phyloP scores from a whole-genome alignment of 2,797 vertebrate genomes.

The Sebastes flavidus region DNA sequence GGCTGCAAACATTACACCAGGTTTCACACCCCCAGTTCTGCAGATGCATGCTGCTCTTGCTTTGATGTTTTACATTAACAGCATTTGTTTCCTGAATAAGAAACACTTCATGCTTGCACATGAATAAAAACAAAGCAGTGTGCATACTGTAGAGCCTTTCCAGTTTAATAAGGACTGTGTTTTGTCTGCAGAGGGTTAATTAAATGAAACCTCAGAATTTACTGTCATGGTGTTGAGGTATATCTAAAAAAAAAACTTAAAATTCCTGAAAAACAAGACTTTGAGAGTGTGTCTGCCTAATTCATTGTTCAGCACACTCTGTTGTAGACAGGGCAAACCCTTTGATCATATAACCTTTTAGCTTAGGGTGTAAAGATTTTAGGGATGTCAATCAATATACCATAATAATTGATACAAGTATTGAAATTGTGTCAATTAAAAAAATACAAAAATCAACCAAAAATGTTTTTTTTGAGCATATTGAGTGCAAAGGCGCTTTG shows the following conservation, averaged over 20 bases:
- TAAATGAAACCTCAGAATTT: background rate
- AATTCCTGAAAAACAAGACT: background rate
- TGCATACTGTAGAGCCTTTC: background rate
- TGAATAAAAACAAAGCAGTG: background rate
- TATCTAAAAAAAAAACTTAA: background rate
- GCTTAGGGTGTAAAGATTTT: too few relatives aligned
- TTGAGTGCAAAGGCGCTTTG: too few relatives aligned
- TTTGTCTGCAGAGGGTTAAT: background rate
- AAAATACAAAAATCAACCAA: too few relatives aligned
- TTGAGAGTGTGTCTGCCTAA: background rate
- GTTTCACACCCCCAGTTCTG: slow-evolving; percentile 32
- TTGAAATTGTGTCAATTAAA: too few relatives aligned
- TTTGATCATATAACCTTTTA: background rate
- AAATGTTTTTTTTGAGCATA: too few relatives aligned
- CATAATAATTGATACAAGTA: background rate
- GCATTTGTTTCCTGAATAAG: slow-evolving; percentile 34
- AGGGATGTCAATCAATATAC: background rate
- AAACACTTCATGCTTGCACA: slow-evolving; percentile 5
- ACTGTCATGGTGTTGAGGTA: background rate
- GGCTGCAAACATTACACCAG: slow-evolving; percentile 54
- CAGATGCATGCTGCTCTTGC: slow-evolving; percentile 34
- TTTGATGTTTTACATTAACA: slow-evolving; percentile 50
- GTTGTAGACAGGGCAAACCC: background rate
- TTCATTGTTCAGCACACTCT: background rate
- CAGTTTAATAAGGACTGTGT: slow-evolving; percentile 2